phyloP scores from a whole-genome alignment of 2,888 invertebrate genomes.

The Plutella xylostella region DNA sequence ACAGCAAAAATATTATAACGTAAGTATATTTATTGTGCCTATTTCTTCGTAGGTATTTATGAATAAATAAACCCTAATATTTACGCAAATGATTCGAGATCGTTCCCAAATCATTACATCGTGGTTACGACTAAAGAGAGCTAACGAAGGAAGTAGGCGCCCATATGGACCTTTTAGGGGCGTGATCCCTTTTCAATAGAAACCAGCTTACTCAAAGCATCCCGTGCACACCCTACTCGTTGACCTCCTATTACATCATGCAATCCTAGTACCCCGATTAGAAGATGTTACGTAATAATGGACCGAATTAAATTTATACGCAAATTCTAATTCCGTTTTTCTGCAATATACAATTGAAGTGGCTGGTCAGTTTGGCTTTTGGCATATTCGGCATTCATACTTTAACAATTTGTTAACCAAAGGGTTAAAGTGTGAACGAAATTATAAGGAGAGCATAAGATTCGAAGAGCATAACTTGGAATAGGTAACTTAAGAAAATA shows the following conservation, averaged over 20 bases:
- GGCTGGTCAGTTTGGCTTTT: too few relatives aligned
- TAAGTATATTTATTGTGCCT: too few relatives aligned
- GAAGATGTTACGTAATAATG: slow-evolving; percentile 18
- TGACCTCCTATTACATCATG: slow-evolving; percentile 31
- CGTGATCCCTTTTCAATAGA: slow-evolving; percentile 1
- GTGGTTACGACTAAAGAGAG: too few relatives aligned
- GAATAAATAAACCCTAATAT: too few relatives aligned
- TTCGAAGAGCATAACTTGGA: background rate
- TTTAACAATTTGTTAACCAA: slow-evolving; percentile 14
- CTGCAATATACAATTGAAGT: too few relatives aligned
- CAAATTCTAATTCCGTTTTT: slow-evolving; percentile 10
- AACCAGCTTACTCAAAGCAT: slow-evolving; percentile 25
- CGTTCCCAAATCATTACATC: too few relatives aligned
- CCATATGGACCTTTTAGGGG: background rate
- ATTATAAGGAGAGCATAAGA: slow-evolving; percentile 28
- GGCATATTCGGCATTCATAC: background rate
- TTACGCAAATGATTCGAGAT: too few relatives aligned
- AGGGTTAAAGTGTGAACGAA: slow-evolving; percentile 32
- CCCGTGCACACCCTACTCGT: slow-evolving; percentile 11
- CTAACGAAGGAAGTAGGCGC: background rate
- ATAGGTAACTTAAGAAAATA: background rate
- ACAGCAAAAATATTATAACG: too few relatives aligned
- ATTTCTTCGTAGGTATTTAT: too few relatives aligned
- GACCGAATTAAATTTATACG: slow-evolving; percentile 20
- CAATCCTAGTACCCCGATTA: slow-evolving; percentile 39